These are phyloP conservation scores for Saccostrea cuccullata DNA, from an alignment of 1,140 invertebrate species.

Conservation along the genomic window DNA sequence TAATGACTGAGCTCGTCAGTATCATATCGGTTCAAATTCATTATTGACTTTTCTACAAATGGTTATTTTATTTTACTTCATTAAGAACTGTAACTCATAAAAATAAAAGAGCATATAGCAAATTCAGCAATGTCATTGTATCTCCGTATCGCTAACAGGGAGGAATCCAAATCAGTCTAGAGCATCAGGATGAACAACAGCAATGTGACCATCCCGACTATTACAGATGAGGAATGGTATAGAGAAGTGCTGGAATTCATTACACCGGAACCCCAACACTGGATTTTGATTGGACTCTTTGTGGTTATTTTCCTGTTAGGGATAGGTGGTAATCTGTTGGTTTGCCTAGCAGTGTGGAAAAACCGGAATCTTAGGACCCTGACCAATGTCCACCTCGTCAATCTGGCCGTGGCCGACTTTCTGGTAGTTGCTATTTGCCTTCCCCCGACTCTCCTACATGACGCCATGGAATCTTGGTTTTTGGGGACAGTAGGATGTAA, in stretches of 20 bases:
- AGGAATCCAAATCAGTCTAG: background rate
- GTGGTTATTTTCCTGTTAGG: conserved; percentile 87
- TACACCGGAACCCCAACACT: conserved; percentile 51
- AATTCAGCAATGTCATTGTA: background rate
- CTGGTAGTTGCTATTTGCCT: conserved; percentile 92
- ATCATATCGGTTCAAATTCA: background rate
- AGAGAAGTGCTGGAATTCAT: conserved; percentile 19
- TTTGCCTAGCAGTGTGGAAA: conserved; percentile 91
- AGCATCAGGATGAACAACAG: background rate
- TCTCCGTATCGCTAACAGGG: background rate
- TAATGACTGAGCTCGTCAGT: background rate
- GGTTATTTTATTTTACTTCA: conserved; percentile 14
- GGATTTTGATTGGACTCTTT: conserved; percentile 80
- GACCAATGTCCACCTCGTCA: conserved; percentile 95
- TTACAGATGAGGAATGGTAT: conserved; percentile 28
- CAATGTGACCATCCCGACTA: background rate
- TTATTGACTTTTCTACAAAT: conserved; percentile 12
- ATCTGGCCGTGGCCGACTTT: conserved; percentile 93
- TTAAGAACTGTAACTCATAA: conserved; percentile 21
- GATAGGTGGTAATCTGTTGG: conserved; percentile 91
- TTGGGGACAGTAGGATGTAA: conserved; percentile 89
- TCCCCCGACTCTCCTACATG: conserved; percentile 89
- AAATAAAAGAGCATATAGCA: conserved; percentile 15
- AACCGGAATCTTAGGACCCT: conserved; percentile 92
- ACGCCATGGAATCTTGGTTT: conserved; percentile 94